phyloP scores from a whole-genome alignment of 2,888 invertebrate genomes.

The Phytoseiulus persimilis region DNA sequence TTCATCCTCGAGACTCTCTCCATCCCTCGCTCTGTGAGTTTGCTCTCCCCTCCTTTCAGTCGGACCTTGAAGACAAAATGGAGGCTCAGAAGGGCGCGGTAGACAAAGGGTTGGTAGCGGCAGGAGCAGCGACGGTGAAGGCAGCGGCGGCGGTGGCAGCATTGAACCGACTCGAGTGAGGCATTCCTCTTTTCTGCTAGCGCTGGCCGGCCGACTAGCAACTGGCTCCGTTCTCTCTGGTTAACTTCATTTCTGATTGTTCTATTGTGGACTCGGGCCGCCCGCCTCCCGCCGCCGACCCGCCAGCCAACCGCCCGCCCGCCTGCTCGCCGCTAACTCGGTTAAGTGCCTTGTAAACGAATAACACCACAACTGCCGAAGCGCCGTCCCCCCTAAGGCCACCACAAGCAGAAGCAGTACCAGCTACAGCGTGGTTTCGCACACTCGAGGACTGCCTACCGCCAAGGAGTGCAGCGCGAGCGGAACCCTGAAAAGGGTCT shows the following conservation, averaged over 20 bases:
- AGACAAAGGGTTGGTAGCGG: background rate
- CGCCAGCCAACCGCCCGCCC: background rate
- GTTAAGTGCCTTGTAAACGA: constrained; percentile 5
- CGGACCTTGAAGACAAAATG: background rate
- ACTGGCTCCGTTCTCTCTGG: background rate
- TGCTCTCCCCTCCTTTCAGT: no score
- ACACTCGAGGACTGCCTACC: background rate
- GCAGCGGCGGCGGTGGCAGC: background rate
- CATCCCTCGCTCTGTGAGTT: background rate
- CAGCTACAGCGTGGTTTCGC: background rate
- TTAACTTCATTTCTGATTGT: constrained; percentile 5
- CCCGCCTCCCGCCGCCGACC: background rate
- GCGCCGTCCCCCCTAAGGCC: background rate
- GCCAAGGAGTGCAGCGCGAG: background rate
- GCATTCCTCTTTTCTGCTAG: background rate
- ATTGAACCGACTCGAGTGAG: background rate
- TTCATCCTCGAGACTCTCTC: background rate
- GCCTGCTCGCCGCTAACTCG: background rate
- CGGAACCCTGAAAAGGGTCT: background rate
- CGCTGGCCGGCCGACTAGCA: background rate
- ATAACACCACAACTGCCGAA: constrained; percentile 5
- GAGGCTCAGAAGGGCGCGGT: background rate
- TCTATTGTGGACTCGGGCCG: background rate
- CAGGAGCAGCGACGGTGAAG: background rate
- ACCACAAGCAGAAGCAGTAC: background rate